phyloP scores from a whole-genome alignment of 2,888 invertebrate genomes.

The Catotricha subobsoleta region DNA sequence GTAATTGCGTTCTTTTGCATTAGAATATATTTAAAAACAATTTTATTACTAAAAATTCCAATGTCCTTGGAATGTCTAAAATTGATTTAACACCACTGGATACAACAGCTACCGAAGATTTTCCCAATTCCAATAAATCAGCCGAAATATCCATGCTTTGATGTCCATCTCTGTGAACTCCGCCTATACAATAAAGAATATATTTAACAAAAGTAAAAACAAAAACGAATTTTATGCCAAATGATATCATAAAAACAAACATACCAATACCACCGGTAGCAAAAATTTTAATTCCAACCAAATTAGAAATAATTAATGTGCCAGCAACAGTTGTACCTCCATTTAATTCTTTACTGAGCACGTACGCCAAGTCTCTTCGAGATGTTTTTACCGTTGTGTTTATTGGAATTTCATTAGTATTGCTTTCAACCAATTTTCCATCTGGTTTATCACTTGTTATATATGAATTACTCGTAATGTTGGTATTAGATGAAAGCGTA shows the following conservation, averaged over 20 bases:
- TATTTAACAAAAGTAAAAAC: constrained; percentile 13
- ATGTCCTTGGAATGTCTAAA: constrained; percentile 80
- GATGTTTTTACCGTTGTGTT: constrained; percentile 58
- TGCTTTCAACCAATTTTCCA: neutral
- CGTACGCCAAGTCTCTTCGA: constrained; percentile 64
- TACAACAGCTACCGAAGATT: constrained; percentile 73
- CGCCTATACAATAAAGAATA: constrained; percentile 41
- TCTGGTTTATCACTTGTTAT: neutral
- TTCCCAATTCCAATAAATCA: constrained; percentile 78
- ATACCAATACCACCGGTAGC: constrained; percentile 72
- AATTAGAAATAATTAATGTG: constrained; percentile 70
- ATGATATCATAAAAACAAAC: constrained; percentile 9
- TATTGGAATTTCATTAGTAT: neutral
- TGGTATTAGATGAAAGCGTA: too few species aligned
- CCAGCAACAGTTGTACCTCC: constrained; percentile 96
- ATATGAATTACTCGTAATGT: neutral
- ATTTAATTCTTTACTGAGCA: constrained; percentile 45
- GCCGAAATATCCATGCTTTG: constrained; percentile 84
- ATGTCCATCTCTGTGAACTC: constrained; percentile 83
- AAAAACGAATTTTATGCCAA: constrained; percentile 2
- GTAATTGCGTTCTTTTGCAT: neutral
- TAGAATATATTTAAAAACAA: neutral
- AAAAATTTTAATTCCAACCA: constrained; percentile 72
- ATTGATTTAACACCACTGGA: constrained; percentile 96
- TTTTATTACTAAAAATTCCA: constrained; percentile 86